Base-by-base conservation (phyloP, 2,797 vertebrate species). In the Apogon talboti region DNA sequence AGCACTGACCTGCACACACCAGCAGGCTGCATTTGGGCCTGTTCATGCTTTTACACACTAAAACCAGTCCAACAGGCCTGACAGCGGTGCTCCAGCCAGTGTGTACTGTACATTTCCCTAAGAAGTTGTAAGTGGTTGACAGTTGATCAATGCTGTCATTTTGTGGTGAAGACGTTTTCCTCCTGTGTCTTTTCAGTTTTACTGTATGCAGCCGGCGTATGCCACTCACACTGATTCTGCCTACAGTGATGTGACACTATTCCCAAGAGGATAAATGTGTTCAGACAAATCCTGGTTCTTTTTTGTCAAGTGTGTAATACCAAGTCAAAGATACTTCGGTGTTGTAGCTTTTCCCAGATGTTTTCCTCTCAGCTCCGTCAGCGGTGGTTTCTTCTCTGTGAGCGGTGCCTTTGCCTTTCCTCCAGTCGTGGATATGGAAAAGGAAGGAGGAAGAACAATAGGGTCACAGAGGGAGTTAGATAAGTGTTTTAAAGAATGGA, bases 251-350 rank as follows among this genome's bases (percentile, higher is more conserved):
- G 28, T 5, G 14, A 24, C 12, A 37, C 2, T 46, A 12, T 24
- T 42, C 43, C 44, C 38, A 3, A 16, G 12, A 43, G 30, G 7
- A 3, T 16, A 28, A 3, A 28, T 28, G 1, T 45, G 7, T 33
- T 59, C 24, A 11, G 16, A 40, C n/a, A 38, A 42, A 42, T 51
- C 21, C 5, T 28, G 16, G 40, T 41, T 35, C 3, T 15, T 16
- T 48, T 54, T 37, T 37, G 46, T 52, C 58, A 11, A 15, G 53
- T 11, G 13, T 49, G 38, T 35, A 43, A 53, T 7, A 43, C 11
- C 1, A 3, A 63, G 51, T 51, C 13, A 43, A 54, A 62, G 28
- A 47, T 21, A 8, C 7, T 76, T 8, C 3, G 7, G 11, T 40
- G 4, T 6, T 10, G 16, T 3, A 16, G 18, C 7, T 42, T 3